Conservation (phyloP, 1,140 invertebrate genomes). For the Cryptotermes secundus region DNA sequence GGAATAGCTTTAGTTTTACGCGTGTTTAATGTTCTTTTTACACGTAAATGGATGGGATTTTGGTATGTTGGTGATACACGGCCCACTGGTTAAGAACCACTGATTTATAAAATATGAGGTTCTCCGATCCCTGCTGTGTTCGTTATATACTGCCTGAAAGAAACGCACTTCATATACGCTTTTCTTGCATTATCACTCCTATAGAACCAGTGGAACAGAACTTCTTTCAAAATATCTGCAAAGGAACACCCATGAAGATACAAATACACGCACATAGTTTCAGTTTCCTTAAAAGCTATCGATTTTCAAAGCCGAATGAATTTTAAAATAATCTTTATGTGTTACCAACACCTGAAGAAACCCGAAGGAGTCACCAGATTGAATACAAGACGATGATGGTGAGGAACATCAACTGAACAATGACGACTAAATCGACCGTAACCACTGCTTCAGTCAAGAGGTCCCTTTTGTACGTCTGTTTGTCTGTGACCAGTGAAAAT, state of each 20-base stretch:
- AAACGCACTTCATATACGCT: neutral
- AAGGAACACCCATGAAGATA: neutral
- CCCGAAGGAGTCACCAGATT: neutral
- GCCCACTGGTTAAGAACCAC: too few relatives aligned
- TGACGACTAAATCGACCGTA: neutral
- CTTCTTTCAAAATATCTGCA: neutral
- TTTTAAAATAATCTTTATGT: neutral
- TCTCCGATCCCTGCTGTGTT: neutral
- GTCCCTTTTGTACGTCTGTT: neutral
- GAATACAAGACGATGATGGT: neutral
- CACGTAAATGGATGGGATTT: too few relatives aligned
- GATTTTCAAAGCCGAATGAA: neutral
- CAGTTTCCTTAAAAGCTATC: neutral
- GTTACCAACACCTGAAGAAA: constrained; percentile 5
- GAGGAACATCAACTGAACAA: neutral
- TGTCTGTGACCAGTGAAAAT: constrained; percentile 15
- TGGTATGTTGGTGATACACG: too few relatives aligned
- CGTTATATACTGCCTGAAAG: neutral
- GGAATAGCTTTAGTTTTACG: too few relatives aligned
- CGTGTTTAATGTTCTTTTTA: too few relatives aligned
- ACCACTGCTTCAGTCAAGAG: neutral
- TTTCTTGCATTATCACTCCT: neutral
- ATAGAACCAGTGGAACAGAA: neutral
- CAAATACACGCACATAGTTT: neutral
- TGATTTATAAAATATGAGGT: too few relatives aligned